Conservation (phyloP, 2,797 vertebrate genomes). For the Dendrocincla fuliginosa region DNA sequence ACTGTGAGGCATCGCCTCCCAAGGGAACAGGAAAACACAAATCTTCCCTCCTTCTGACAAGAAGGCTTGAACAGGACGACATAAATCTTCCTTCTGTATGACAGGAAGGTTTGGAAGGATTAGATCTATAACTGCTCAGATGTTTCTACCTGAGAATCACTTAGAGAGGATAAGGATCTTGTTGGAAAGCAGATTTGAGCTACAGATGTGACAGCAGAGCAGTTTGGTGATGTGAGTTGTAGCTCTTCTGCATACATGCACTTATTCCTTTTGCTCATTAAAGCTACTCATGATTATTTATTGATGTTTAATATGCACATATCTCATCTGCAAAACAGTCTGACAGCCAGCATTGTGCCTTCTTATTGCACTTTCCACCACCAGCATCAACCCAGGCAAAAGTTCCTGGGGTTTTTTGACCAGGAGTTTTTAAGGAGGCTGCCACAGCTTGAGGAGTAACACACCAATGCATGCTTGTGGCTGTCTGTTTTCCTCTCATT, state of each 20-base stretch:
- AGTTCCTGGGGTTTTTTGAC: not conserved
- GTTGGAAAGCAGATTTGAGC: not conserved
- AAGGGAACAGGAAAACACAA: not conserved
- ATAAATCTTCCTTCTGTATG: not conserved
- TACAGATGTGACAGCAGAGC: not conserved
- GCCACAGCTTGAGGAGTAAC: not conserved
- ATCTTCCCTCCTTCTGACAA: not conserved
- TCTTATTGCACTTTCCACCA: not conserved
- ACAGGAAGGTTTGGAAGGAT: not conserved
- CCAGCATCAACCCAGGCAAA: not conserved
- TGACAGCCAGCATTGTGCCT: not conserved
- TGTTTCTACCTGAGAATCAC: not conserved
- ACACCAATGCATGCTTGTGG: rapidly evolving
- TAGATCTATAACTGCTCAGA: not conserved
- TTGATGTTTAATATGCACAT: not conserved
- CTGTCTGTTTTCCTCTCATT: not conserved
- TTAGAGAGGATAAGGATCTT: not conserved
- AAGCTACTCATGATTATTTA: not conserved
- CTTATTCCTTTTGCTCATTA: not conserved
- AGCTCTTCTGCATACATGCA: rapidly evolving
- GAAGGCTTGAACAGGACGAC: not conserved
- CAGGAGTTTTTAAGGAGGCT: not conserved
- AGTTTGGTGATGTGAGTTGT: not conserved
- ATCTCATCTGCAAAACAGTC: not conserved
- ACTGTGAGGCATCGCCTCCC: rapidly evolving